Evolutionary conservation across 2,113 vertebrate species (phyloP).

Genomic region (Leptobrachium leishanense): DNA sequence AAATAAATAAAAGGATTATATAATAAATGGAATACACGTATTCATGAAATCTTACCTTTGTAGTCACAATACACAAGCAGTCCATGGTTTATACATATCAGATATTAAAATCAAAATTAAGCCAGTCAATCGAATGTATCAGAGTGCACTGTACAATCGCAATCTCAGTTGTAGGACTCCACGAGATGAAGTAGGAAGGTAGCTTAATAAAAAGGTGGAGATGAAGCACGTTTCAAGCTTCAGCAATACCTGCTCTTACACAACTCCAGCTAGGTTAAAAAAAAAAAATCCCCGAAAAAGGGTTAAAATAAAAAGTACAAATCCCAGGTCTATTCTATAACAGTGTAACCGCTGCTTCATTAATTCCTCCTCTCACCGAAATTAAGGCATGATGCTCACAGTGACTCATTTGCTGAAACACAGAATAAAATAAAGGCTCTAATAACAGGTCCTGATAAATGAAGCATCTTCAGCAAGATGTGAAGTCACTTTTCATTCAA

Average conservation of each 20-base stretch:
- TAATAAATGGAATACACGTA: not conserved
- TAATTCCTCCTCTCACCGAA: slow-evolving; percentile 64
- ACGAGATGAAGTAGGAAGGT: slow-evolving; percentile 61
- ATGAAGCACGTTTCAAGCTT: slow-evolving; percentile 45
- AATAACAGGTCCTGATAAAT: slow-evolving; percentile 59
- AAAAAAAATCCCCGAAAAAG: slow-evolving; percentile 61
- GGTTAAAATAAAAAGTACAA: slow-evolving; percentile 48
- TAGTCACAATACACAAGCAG: slow-evolving; percentile 91
- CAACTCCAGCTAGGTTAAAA: slow-evolving; percentile 58
- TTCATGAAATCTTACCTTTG: slow-evolving; percentile 78
- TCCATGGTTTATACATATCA: slow-evolving; percentile 76
- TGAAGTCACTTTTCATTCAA: slow-evolving; percentile 39
- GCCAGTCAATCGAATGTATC: not conserved
- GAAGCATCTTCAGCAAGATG: slow-evolving; percentile 53
- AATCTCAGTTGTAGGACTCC: slow-evolving; percentile 55
- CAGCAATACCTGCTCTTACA: slow-evolving; percentile 48
- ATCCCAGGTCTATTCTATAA: slow-evolving; percentile 60
- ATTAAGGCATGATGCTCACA: slow-evolving; percentile 65
- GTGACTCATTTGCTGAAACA: slow-evolving; percentile 70
- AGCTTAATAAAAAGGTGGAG: slow-evolving; percentile 40
- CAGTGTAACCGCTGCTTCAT: slow-evolving; percentile 64
- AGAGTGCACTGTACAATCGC: slow-evolving; percentile 7
- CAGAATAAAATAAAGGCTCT: slow-evolving; percentile 61
- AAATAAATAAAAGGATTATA: not conserved
- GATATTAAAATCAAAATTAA: slow-evolving; percentile 35